phyloP scores from a whole-genome alignment of 1,140 invertebrate genomes.

The Cyphomyrmex costatus region DNA sequence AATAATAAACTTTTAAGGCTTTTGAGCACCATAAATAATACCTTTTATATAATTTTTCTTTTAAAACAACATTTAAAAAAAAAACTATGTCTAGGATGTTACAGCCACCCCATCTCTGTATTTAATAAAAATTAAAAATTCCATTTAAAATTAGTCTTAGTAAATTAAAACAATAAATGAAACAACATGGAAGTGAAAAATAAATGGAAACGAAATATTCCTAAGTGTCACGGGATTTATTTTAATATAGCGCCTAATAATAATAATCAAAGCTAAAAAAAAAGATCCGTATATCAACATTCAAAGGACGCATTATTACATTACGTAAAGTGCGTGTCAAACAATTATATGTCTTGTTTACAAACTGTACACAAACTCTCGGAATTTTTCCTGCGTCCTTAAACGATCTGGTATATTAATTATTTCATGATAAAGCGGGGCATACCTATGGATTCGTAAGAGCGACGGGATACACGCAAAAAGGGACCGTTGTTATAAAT shows the following conservation, averaged over 20 bases:
- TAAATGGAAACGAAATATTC: slow-evolving; percentile 1
- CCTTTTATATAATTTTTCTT: no score
- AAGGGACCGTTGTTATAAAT: slow-evolving; percentile 35
- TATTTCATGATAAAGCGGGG: slow-evolving; percentile 5
- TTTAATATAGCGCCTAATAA: neutral
- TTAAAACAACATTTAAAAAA: no score
- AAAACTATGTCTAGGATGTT: no score
- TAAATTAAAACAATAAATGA: neutral
- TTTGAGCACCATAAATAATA: no score
- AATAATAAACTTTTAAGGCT: no score
- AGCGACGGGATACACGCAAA: slow-evolving; percentile 22
- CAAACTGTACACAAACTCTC: no score
- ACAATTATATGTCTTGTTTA: neutral
- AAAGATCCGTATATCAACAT: neutral
- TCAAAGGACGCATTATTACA: neutral
- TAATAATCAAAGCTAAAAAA: neutral
- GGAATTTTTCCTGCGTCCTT: neutral
- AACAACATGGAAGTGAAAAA: neutral
- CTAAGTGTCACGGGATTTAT: neutral
- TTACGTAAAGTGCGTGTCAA: neutral
- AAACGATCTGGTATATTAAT: slow-evolving; percentile 6
- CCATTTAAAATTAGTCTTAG: neutral
- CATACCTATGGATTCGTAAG: neutral
- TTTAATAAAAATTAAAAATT: neutral
- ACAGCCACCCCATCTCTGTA: no score